Evolutionary conservation across 2,113 vertebrate species (phyloP), one percentile per base, ranked within the genome.

Genomic region (Actenoides hombroni): DNA sequence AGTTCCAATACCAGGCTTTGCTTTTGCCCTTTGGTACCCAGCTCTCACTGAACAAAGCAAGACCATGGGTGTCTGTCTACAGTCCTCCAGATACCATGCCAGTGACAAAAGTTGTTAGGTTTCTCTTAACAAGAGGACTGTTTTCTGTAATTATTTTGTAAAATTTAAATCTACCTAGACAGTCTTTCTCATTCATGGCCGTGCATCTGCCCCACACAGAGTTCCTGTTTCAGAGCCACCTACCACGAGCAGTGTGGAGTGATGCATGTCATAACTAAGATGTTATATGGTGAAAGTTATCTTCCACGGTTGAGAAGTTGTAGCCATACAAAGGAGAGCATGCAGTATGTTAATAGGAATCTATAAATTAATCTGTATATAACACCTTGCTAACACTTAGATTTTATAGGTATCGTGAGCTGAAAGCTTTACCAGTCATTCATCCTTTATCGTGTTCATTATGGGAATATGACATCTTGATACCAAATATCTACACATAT

Each of bases 381-480:
- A 97, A 93, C 83, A 97, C 89, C 92, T 96, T 96, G 89, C 42
- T 82, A 96, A 94, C 94, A 95, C 89, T 97, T 94, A 94, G 80
- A 73, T 96, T 97, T 97, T 97, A 97, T 95, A 83, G 97, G 63
- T 87, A 95, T 95, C 77, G 59, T 88, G 94, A 95, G 93, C 93
- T 94, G 93, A 95, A 96, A 95, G 94, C 95, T 95, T 88, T 96
- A 69, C 93, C 86, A 90, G 93, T 95, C 87, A 94, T 85, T 97
- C 94, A 90, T 92, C 88, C 94, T 95, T 97, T 97, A 97, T 95
- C 95, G 96, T 96, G 87, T 97, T 97, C 97, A 95, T 97, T 97
- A 97, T 92, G 89, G 80, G 96, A 93, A 96, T 88, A 90, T 88
- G 89, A 95, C 89, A 96, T 24, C 92, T 94, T 8, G 10, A 74